Evolutionary conservation across 2,113 vertebrate genomes (phyloP).

Genomic region (Solea solea): DNA sequence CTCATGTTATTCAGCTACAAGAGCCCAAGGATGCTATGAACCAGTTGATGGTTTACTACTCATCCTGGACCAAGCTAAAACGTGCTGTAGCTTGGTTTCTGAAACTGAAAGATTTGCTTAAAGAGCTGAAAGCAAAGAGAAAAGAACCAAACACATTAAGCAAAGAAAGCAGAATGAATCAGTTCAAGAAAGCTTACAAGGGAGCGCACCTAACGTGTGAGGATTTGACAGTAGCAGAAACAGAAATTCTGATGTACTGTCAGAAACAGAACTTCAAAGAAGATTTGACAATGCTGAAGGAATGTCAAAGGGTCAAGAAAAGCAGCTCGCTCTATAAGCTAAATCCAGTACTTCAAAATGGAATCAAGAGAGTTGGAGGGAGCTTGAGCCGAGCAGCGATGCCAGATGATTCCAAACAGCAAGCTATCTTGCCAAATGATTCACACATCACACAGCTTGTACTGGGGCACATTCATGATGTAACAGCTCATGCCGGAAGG

Average conservation of each 20-base stretch:
- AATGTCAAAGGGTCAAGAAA: not conserved
- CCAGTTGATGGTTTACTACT: not conserved
- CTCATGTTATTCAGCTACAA: not conserved
- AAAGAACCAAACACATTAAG: not conserved
- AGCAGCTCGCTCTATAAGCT: not conserved
- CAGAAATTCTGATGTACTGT: slow-evolving; percentile 3
- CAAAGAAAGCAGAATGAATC: not conserved
- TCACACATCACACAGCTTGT: not conserved
- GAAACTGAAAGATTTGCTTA: not conserved
- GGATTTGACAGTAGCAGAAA: slow-evolving; percentile 1
- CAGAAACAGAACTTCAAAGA: not conserved
- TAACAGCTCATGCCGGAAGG: not conserved
- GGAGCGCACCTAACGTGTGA: not conserved
- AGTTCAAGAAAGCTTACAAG: not conserved
- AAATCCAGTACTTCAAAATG: too few species aligned
- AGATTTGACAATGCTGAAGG: not conserved
- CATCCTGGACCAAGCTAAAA: not conserved
- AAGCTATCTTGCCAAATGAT: too few species aligned
- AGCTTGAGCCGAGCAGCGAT: too few species aligned
- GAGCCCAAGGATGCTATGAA: not conserved
- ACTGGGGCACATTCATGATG: not conserved
- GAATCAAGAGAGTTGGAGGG: too few species aligned
- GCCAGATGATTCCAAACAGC: too few species aligned
- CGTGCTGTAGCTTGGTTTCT: not conserved
- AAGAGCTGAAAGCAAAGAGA: not conserved